phyloP scores from a whole-genome alignment of 1,140 invertebrate species.

The Eriosoma lanigerum region DNA sequence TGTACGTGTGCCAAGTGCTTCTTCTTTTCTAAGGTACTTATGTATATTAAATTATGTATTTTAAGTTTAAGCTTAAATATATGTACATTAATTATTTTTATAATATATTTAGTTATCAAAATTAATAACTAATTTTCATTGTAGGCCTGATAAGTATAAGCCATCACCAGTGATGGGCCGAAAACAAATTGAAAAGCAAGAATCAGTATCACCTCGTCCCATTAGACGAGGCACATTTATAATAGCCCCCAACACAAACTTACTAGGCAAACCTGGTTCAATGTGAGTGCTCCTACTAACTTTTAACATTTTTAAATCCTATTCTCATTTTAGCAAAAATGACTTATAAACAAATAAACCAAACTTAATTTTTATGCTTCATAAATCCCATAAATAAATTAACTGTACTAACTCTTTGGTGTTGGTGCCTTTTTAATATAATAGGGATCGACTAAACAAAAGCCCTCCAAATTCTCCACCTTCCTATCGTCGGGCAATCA shows the following conservation, averaged over 20 bases:
- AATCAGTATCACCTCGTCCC: conserved; percentile 56
- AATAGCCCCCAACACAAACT: conserved; percentile 52
- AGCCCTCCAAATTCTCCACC: conserved; percentile 70
- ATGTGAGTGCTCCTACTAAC: conserved; percentile 57
- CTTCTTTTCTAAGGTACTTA: conserved; percentile 65
- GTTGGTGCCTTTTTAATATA: conserved; percentile 42
- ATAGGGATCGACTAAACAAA: conserved; percentile 62
- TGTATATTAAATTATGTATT: conserved; percentile 36
- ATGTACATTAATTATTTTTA: not conserved
- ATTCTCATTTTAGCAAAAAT: not conserved
- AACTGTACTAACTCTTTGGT: conserved; percentile 45
- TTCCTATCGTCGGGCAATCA: conserved; percentile 64
- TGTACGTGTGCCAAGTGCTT: conserved; percentile 70
- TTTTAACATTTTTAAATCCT: conserved; percentile 36
- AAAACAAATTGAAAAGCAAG: conserved; percentile 56
- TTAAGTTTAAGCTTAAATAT: too few species aligned
- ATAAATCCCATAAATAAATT: conserved; percentile 16
- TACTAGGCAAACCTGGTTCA: conserved; percentile 55
- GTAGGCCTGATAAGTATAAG: conserved; percentile 50
- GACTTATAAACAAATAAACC: not conserved
- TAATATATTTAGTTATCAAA: too few species aligned
- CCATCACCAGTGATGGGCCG: conserved; percentile 52
- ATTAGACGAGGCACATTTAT: conserved; percentile 54
- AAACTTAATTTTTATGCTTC: not conserved
- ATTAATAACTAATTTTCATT: too few species aligned